Evolutionary conservation across 2,113 vertebrate species (phyloP), one percentile per base, ranked within the genome.

Genomic region (Pachycephala philippinensis): DNA sequence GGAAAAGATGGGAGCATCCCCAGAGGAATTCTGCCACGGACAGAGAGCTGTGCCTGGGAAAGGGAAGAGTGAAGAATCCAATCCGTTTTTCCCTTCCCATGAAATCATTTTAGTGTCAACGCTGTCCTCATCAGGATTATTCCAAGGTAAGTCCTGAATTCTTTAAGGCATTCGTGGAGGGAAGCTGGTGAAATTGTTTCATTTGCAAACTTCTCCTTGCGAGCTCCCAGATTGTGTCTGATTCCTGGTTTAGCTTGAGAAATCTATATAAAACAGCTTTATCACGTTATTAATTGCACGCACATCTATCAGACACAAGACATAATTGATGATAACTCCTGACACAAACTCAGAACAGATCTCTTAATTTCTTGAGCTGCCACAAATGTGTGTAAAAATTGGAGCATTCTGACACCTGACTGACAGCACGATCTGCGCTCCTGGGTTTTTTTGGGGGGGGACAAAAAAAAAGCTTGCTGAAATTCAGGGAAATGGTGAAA

Each of bases 101-200:
- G 13, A 15, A 52, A 27, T 13, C 8, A 6, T 47, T 91, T 68
- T 2, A 13, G 20, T 16, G 69, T 8, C 26, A 49, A 54, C 22
- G 26, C 54, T 11, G 16, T 18, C 22, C 30, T 56, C 4, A 2
- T 1, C 15, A 10, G 75, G 61, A 81, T 94, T 86, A 26, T 31
- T 45, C 22, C 63, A 61, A 94, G 96, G 93, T 87, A 91, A 97
- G 85, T 92, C 33, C 52, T 72, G 61, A 44, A 44, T 24, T 77
- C 33, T 57, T 70, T 33, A 35, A 40, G 16, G 7, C 6, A 15
- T 76, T 59, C 22, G 8, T 5, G 20, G 20, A 30, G 72, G 21
- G 44, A 35, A 82, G 12, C 4, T 31, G 69, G 22, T 4, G 37
- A 50, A 61, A 27, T 8, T 3, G 15, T 26, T 66, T 13, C 3